Base-by-base conservation (phyloP, 2,888 invertebrate species). In the Cylloceria caligata region DNA sequence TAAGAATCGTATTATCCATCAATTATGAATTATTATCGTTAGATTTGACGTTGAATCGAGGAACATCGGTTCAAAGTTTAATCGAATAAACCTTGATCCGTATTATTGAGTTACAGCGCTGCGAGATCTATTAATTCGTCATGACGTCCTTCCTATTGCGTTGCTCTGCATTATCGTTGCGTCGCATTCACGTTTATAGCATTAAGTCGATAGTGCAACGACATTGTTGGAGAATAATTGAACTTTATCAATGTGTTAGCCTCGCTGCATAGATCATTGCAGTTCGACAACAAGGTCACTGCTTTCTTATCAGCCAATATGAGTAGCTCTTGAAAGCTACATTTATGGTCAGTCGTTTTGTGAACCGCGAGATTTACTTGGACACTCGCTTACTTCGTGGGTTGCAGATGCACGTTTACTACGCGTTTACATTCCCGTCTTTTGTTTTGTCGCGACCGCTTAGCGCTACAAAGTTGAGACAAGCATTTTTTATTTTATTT, bases 51-150 rank as follows among this genome's bases (percentile, higher is more conserved):
- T 78, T 74, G 39, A 36, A 74, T 42, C 16, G 9, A 57, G 19
- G 19, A 71, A 42, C 69, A 57, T 71, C 42, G 39, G 57, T 71
- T 71, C 69, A 42, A 57, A 71, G 57, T 71, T 71, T 57, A 13
- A 57, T 75, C 30, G 16, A 82, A 82, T 79, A 79, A 79, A 81
- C 65, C 64, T 49, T 45, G 65, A 79, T 82, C 82, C 74, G 65
- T 78, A 74, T 73, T 81, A 68, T 82, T 69, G 42, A 82, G 74
- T 82, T 82, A 82, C 78, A 81, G 81, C 64, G 34, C 64, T 52
- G 34, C 21, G 36, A 19, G 19, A 19, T 60, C 16, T 39, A 34
- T 55, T 34, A 24, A 49, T 64, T 71, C 19, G 34, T 73, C 45
- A 45, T 65, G 13, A 30, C 19, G 27, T 55, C 64, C 52, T 71